These are phyloP conservation scores for Gymnosoma rotundatum DNA, from an alignment of 2,888 invertebrate genomes.

Conservation along the genomic window DNA sequence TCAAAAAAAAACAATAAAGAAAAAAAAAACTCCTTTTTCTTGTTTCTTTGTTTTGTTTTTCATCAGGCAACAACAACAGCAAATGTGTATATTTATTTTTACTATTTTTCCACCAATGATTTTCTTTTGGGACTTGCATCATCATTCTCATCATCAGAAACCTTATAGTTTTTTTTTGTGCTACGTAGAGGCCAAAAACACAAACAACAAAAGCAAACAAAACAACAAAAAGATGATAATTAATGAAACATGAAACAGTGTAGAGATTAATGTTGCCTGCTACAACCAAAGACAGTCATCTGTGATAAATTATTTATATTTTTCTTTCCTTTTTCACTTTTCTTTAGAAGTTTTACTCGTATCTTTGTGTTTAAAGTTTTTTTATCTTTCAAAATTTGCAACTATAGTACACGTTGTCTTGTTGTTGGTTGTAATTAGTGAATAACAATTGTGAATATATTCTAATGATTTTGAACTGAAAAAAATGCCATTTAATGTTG, in stretches of 20 bases:
- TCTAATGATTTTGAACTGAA: conserved; percentile 45
- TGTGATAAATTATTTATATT: conserved; percentile 63
- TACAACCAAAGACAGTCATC: conserved; percentile 60
- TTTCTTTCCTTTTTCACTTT: background rate
- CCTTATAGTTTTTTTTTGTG: conserved; percentile 27
- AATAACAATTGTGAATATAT: conserved; percentile 52
- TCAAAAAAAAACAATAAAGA: conserved; percentile 36
- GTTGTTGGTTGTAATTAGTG: conserved; percentile 59
- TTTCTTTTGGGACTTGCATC: conserved; percentile 44
- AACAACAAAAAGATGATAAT: conserved; percentile 48
- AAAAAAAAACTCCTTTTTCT: conserved; percentile 37
- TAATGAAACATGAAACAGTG: conserved; percentile 67
- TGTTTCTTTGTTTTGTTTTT: conserved; percentile 22
- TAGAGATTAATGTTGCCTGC: conserved; percentile 63
- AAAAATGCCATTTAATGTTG: background rate
- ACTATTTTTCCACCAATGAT: conserved; percentile 31
- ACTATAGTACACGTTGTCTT: background rate
- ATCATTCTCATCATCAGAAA: conserved; percentile 2
- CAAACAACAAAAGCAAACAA: conserved; percentile 31
- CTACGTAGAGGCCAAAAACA: background rate
- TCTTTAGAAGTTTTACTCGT: conserved; percentile 6
- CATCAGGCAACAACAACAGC: conserved; percentile 43
- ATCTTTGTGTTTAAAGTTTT: conserved; percentile 6
- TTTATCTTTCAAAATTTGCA: conserved; percentile 12
- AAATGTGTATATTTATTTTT: conserved; percentile 47